Evolutionary conservation across 1,140 invertebrate genomes (phyloP).

Genomic region (Papilio polyxenes): DNA sequence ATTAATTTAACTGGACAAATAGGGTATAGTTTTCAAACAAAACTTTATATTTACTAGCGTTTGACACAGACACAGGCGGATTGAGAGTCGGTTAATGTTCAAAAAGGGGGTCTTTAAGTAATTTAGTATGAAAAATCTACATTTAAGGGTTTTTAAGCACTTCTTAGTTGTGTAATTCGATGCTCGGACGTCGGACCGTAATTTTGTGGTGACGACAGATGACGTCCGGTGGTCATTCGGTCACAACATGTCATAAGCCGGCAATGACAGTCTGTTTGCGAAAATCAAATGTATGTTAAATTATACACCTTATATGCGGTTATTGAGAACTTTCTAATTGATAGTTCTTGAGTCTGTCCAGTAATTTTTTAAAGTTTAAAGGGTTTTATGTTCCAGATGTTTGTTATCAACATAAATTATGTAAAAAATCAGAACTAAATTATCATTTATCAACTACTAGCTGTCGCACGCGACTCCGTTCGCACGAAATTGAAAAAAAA

Average conservation of each 20-base stretch:
- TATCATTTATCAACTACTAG: too few relatives aligned
- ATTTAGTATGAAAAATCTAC: background rate
- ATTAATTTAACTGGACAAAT: background rate
- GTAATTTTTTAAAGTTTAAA: background rate
- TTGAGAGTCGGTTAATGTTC: background rate
- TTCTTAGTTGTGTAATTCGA: background rate
- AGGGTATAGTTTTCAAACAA: background rate
- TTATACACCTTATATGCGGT: background rate
- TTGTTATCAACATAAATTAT: background rate
- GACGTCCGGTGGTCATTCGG: conserved; percentile 28
- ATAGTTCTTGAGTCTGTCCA: background rate
- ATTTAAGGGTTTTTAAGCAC: too few relatives aligned
- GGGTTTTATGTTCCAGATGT: background rate
- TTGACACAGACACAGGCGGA: background rate
- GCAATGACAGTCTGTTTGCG: background rate
- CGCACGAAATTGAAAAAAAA: too few relatives aligned
- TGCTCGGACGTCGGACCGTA: conserved; percentile 9
- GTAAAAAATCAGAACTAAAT: background rate
- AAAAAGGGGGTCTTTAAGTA: background rate
- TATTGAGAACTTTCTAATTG: background rate
- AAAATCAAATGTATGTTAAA: conserved; percentile 1
- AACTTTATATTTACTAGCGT: background rate
- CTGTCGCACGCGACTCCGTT: too few relatives aligned
- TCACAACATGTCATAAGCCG: background rate
- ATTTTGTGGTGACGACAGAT: conserved; percentile 24